These are phyloP conservation scores for Anthrax anthrax DNA, from an alignment of 2,888 invertebrate genomes.

Conservation along the genomic window DNA sequence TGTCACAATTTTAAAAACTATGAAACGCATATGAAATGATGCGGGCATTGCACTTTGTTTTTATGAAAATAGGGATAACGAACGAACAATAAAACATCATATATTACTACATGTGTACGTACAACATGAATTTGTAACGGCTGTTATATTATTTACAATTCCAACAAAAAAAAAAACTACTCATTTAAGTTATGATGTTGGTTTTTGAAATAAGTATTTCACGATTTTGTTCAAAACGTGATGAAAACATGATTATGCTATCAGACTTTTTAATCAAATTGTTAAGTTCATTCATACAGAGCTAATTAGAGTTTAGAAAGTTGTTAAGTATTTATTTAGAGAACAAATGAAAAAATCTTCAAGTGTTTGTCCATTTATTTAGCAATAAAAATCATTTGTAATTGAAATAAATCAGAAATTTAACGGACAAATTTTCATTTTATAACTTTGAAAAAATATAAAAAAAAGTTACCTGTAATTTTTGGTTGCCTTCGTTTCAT, in stretches of 20 bases:
- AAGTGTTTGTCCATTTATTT: too few relatives aligned
- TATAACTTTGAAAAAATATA: too few relatives aligned
- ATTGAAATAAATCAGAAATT: too few relatives aligned
- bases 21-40: neutral
- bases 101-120: neutral
- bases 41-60: neutral
- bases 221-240: neutral
- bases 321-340: neutral
- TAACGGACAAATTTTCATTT: too few relatives aligned
- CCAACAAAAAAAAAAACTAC: too few relatives aligned
- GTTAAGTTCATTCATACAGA: too few relatives aligned
- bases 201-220: too few relatives aligned
- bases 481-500: constrained; percentile 25
- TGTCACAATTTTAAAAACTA: neutral
- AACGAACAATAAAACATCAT: neutral
- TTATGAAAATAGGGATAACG: neutral
- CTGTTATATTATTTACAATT: neutral
- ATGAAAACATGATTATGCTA: neutral
- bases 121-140: neutral
- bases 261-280: too few relatives aligned
- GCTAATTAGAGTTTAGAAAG: neutral
- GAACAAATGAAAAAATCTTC: neutral
- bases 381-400: too few relatives aligned
- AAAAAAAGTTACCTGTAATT: constrained; percentile 33
- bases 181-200: too few relatives aligned